phyloP scores from a whole-genome alignment of 2,797 vertebrate genomes.

The Siniperca scherzeri region DNA sequence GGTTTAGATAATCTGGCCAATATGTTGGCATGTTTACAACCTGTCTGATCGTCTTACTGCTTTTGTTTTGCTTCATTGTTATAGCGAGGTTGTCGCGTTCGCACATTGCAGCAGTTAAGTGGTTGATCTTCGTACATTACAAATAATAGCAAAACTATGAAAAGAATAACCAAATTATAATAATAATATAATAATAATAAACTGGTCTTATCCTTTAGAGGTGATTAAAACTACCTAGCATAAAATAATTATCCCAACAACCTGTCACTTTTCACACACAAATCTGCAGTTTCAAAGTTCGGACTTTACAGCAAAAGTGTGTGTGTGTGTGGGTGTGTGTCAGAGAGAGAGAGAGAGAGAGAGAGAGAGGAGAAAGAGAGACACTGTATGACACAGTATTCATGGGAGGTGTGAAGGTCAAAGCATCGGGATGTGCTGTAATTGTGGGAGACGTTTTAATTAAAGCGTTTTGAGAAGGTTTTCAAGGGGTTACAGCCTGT shows the following conservation, averaged over 20 bases:
- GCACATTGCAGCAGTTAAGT: neutral
- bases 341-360: constrained; percentile 5
- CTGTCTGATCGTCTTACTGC: neutral
- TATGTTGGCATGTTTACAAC: neutral
- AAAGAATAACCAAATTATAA: neutral
- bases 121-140: neutral
- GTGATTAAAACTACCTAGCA: constrained; percentile 3
- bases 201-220: neutral
- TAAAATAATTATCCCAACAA: constrained; percentile 37
- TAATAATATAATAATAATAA: neutral
- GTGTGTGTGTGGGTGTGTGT: neutral
- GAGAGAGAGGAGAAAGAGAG: constrained; percentile 35
- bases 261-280: constrained; percentile 13
- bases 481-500: constrained; percentile 79
- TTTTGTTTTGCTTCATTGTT: neutral
- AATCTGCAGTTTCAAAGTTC: neutral
- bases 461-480: constrained; percentile 82
- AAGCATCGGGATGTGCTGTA: constrained; percentile 76
- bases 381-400: constrained; percentile 67
- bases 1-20: neutral
- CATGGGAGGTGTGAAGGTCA: constrained; percentile 81
- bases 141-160: neutral
- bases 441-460: constrained; percentile 86
- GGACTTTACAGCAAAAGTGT: constrained; percentile 7
- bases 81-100: neutral